phyloP scores from a whole-genome alignment of 1,140 invertebrate species.

The Diuraphis noxia region DNA sequence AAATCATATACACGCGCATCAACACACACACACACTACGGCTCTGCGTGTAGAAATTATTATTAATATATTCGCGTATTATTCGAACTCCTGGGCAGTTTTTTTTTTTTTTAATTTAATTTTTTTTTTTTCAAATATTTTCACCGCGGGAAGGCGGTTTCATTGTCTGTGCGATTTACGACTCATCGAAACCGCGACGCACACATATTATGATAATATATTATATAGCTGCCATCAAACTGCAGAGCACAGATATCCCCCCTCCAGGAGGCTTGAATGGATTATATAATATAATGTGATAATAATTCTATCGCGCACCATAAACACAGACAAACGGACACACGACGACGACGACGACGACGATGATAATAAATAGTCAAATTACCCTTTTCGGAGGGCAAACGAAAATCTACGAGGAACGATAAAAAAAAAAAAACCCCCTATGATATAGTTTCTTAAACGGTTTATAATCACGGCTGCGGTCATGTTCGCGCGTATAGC shows the following conservation, averaged over 20 bases:
- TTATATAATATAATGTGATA: background rate
- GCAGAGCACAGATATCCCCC: background rate
- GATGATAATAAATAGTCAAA: background rate
- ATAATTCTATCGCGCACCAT: background rate
- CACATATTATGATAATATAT: background rate
- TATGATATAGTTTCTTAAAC: background rate
- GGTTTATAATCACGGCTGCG: background rate
- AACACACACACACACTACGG: too few species aligned
- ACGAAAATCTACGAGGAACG: background rate
- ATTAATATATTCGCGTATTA: background rate
- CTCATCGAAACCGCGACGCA: background rate
- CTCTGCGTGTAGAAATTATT: background rate
- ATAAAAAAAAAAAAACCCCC: conserved; percentile 1
- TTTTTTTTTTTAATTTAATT: background rate
- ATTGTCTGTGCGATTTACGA: conserved; percentile 10
- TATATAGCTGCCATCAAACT: background rate
- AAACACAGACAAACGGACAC: background rate
- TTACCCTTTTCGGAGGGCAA: background rate
- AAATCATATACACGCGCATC: background rate
- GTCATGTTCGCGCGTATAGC: background rate
- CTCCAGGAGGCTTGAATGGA: background rate
- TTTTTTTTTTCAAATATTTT: background rate
- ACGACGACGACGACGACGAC: background rate
- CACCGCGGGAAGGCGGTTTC: background rate
- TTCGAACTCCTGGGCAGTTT: background rate